These are phyloP conservation scores for Druon quercuslanigerum DNA, from an alignment of 1,140 invertebrate genomes.

Conservation along the genomic window DNA sequence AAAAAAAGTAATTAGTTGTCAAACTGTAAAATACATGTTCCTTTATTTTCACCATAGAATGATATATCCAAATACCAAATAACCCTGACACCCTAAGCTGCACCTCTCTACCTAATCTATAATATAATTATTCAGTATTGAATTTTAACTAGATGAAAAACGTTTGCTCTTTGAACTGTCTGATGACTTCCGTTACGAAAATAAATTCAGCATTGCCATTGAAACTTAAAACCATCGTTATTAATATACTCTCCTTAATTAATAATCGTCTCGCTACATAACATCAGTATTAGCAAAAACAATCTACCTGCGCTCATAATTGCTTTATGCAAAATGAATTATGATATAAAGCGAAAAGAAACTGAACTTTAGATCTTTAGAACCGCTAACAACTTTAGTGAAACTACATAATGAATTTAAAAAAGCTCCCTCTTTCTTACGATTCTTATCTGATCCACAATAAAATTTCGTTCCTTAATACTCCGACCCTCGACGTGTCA, in stretches of 20 bases:
- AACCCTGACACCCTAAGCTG: too few species aligned
- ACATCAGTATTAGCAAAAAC: not conserved
- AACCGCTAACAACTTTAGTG: not conserved
- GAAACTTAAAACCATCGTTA: not conserved
- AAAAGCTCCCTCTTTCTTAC: not conserved
- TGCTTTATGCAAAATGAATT: slow-evolving; percentile 2
- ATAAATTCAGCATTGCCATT: not conserved
- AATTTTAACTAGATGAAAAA: too few species aligned
- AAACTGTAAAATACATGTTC: too few species aligned
- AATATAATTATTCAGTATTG: too few species aligned
- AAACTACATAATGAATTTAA: not conserved
- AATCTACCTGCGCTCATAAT: not conserved
- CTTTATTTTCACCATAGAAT: too few species aligned
- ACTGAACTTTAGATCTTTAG: not conserved
- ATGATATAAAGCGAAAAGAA: not conserved
- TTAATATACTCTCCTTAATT: not conserved
- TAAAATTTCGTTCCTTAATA: not conserved
- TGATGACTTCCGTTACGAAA: not conserved
- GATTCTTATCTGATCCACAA: not conserved
- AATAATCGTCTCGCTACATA: not conserved
- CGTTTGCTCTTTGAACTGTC: too few species aligned
- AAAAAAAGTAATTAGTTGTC: too few species aligned
- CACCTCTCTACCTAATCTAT: too few species aligned
- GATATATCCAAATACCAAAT: too few species aligned
- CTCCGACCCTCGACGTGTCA: not conserved